Evolutionary conservation across 2,797 vertebrate genomes (phyloP).

Genomic region (Fistularia tabacaria): DNA sequence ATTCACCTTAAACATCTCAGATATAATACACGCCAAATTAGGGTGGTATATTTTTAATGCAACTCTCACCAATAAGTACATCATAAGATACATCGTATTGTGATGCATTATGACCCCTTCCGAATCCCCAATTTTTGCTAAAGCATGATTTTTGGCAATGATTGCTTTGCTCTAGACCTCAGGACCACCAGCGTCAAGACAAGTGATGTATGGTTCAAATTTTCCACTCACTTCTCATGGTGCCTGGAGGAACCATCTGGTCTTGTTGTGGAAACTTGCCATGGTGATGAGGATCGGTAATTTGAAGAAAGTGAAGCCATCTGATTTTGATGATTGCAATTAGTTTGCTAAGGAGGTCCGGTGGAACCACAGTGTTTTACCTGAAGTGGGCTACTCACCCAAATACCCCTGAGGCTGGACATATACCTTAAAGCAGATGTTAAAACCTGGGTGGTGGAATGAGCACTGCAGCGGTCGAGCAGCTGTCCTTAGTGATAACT

Average conservation of each 20-base stretch:
- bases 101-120: no score
- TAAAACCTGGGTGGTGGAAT: no score
- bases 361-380: conserved; percentile 30
- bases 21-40: conserved; percentile 1
- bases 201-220: conserved; percentile 42
- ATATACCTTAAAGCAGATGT: no score
- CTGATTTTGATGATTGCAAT: conserved; percentile 28
- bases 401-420: conserved; percentile 27
- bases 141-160: background rate
- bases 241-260: conserved; percentile 58
- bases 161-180: conserved; percentile 6
- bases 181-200: background rate
- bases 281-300: conserved; percentile 58
- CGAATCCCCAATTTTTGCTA: no score
- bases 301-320: conserved; percentile 33
- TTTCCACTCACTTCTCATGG: conserved; percentile 37
- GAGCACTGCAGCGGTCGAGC: no score
- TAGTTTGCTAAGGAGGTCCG: conserved; percentile 36
- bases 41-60: no score
- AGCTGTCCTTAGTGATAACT: no score
- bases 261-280: conserved; percentile 45
- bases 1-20: conserved; percentile 29
- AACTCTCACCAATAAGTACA: no score
- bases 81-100: no score
- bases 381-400: conserved; percentile 27